These are phyloP conservation scores for Pollenia labialis DNA, from an alignment of 2,888 invertebrate genomes.

Conservation along the genomic window DNA sequence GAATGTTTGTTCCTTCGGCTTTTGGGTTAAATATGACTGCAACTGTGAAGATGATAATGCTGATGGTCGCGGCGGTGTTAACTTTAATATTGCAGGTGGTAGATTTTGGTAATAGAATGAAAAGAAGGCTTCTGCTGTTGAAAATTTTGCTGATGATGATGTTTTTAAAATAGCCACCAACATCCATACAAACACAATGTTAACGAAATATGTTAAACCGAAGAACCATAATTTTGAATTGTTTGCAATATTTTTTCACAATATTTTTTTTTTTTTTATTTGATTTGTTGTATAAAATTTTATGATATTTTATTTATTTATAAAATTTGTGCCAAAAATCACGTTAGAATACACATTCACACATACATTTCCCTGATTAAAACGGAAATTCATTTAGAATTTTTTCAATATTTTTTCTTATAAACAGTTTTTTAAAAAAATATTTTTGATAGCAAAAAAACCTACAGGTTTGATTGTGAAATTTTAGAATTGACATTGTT, in stretches of 20 bases:
- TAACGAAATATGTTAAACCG: slow-evolving; percentile 37
- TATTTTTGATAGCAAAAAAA: not conserved
- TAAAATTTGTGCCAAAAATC: not conserved
- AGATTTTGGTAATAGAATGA: not conserved
- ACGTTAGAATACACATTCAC: not conserved
- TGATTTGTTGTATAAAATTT: not conserved
- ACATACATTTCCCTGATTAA: not conserved
- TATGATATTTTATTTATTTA: slow-evolving; percentile 12
- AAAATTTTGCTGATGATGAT: slow-evolving; percentile 6
- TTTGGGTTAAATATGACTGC: not conserved
- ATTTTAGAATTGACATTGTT: not conserved
- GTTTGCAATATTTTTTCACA: not conserved
- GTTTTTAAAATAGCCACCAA: slow-evolving; percentile 25
- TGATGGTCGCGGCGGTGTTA: not conserved
- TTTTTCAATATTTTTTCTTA: not conserved
- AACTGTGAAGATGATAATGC: not conserved
- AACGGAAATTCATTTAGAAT: slow-evolving; percentile 29
- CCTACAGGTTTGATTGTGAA: not conserved
- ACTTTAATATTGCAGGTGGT: not conserved
- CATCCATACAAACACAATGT: slow-evolving; percentile 9
- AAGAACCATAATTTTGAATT: not conserved
- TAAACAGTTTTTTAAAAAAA: not conserved
- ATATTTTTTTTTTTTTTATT: slow-evolving; percentile 24
- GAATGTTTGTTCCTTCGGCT: not conserved
- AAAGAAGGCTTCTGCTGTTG: not conserved